Evolutionary conservation across 1,140 invertebrate genomes (phyloP).

Genomic region (Elysia chlorotica): DNA sequence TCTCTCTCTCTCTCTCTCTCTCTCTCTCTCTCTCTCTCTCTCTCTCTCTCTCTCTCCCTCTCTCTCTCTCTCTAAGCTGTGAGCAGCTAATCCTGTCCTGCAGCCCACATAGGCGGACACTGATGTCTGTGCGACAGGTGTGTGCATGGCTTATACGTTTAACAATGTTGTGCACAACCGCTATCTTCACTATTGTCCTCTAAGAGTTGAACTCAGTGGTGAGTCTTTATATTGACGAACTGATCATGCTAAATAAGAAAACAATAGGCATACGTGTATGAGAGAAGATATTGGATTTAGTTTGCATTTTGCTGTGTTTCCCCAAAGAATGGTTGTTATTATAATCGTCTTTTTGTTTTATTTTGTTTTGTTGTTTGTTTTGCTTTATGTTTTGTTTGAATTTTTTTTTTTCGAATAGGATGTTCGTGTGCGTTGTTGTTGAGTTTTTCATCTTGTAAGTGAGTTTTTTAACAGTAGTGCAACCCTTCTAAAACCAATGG

Average conservation of each 20-base stretch:
- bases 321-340: too few species aligned
- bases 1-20: conserved; percentile 3
- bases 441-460: too few species aligned
- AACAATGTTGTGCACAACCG: not conserved
- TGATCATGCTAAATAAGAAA: not conserved
- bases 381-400: too few species aligned
- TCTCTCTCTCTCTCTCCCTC: conserved; percentile 6
- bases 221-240: not conserved
- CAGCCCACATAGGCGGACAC: not conserved
- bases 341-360: too few species aligned
- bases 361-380: too few species aligned
- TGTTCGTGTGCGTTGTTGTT: too few species aligned
- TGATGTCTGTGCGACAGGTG: not conserved
- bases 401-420: too few species aligned
- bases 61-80: not conserved
- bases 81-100: not conserved
- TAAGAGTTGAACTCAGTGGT: not conserved
- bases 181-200: not conserved
- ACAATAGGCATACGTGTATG: too few species aligned
- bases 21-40: conserved; percentile 11
- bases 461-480: too few species aligned
- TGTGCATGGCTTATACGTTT: not conserved
- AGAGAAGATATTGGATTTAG: too few species aligned
- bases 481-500: too few species aligned
- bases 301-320: too few species aligned